These are phyloP conservation scores for Psittacula cyanocephala DNA, from an alignment of 2,113 vertebrate species.

Conservation along the genomic window DNA sequence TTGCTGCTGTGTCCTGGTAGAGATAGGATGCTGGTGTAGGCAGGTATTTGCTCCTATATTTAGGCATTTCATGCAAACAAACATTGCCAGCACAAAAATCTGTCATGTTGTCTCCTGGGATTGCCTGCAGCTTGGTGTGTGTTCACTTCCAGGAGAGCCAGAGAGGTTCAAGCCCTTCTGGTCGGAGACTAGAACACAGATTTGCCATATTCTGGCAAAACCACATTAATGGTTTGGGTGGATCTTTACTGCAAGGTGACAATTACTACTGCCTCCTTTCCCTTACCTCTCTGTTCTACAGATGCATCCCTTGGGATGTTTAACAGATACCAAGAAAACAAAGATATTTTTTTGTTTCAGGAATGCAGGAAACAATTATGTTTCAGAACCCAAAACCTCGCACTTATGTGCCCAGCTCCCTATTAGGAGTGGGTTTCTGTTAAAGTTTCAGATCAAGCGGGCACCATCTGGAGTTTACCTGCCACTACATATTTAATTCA, in stretches of 20 bases:
- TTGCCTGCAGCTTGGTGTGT: neutral
- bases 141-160: accelerated
- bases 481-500: neutral
- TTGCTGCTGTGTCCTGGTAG: neutral
- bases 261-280: neutral
- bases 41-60: neutral
- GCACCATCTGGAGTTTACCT: neutral
- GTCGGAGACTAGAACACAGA: neutral
- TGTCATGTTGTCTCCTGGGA: neutral
- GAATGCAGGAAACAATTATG: neutral
- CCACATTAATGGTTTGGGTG: accelerated
- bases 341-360: neutral
- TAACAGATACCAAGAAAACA: neutral
- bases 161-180: neutral
- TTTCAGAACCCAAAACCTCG: neutral
- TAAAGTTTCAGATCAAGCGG: neutral
- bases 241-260: neutral
- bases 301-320: neutral
- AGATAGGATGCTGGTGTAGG: neutral
- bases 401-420: neutral
- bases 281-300: neutral
- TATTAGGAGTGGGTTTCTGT: neutral
- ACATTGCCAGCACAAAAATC: neutral
- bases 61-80: neutral
- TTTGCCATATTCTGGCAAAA: neutral